Evolutionary conservation across 1,140 invertebrate genomes (phyloP).

Genomic region (Sycobia sp.): DNA sequence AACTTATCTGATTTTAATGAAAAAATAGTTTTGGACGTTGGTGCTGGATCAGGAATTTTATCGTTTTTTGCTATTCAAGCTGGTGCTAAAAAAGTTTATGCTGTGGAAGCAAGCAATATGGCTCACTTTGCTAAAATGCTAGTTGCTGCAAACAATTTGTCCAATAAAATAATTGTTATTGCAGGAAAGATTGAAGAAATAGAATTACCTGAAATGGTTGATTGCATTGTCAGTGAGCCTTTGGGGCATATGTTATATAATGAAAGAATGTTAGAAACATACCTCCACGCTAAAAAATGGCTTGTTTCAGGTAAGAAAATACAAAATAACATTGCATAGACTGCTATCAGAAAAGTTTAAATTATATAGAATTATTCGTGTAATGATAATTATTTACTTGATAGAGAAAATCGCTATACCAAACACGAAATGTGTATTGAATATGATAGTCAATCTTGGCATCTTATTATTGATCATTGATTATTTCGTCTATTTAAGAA

Average conservation of each 20-base stretch:
- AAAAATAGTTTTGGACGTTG: constrained; percentile 95
- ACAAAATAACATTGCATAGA: background rate
- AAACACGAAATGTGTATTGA: too few relatives aligned
- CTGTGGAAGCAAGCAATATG: constrained; percentile 98
- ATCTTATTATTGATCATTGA: too few relatives aligned
- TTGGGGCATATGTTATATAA: constrained; percentile 99
- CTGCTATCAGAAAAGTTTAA: too few relatives aligned
- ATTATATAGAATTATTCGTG: too few relatives aligned
- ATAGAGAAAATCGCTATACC: too few relatives aligned
- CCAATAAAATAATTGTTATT: constrained; percentile 87
- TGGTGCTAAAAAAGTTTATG: constrained; percentile 95
- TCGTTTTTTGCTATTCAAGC: constrained; percentile 99
- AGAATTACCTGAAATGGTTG: constrained; percentile 90
- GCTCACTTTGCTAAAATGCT: constrained; percentile 93
- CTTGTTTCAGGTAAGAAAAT: constrained; percentile 75
- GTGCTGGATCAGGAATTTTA: constrained; percentile 95
- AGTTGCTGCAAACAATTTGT: constrained; percentile 88
- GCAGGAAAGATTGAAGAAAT: constrained; percentile 99
- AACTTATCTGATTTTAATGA: constrained; percentile 93
- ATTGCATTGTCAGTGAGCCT: constrained; percentile 98
- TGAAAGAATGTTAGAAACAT: constrained; percentile 99
- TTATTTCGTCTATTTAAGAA: too few relatives aligned
- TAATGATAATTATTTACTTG: too few relatives aligned
- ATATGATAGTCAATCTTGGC: too few relatives aligned
- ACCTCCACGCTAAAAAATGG: constrained; percentile 98